Percentiles rank a stretch among this genome's conserved stretches.
Evolutionary conservation across 2,113 vertebrate genomes (phyloP).

Genomic region (Manacus vitellinus): DNA sequence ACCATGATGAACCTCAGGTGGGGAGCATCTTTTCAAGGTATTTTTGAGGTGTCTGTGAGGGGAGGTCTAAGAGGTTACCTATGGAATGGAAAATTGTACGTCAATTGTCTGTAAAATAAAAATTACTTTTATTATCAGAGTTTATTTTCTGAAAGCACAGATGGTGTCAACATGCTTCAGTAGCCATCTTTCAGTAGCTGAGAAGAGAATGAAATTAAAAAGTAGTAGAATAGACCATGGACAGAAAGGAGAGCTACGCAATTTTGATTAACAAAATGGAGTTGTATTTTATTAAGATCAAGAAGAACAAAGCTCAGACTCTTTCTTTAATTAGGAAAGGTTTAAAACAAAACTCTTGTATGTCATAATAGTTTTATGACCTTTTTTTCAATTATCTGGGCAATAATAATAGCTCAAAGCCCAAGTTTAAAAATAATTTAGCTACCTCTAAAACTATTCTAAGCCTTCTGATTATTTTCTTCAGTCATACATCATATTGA

Average conservation of each 20-base stretch:
- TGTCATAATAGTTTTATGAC: neutral
- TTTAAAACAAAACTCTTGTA: neutral
- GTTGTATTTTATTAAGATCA: neutral
- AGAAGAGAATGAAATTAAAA: neutral
- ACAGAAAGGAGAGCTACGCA: neutral
- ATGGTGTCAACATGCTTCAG: conserved; percentile 31
- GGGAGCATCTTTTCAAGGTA: neutral
- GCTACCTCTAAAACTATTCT: neutral
- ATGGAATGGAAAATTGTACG: neutral
- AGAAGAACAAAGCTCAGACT: neutral
- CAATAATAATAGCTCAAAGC: neutral
- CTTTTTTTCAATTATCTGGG: neutral
- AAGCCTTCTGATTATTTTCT: neutral
- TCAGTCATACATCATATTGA: neutral
- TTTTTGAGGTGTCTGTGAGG: neutral
- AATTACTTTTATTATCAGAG: neutral
- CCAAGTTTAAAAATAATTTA: neutral
- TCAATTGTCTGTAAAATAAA: neutral
- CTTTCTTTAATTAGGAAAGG: neutral
- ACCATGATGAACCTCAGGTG: neutral
- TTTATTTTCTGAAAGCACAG: conserved; percentile 26
- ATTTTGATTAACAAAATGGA: neutral
- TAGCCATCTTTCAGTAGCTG: neutral
- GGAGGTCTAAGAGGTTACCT: neutral
- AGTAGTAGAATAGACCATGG: neutral